Base-by-base conservation (phyloP, 1,140 invertebrate genomes). In the Anagrus nilaparvatae region DNA sequence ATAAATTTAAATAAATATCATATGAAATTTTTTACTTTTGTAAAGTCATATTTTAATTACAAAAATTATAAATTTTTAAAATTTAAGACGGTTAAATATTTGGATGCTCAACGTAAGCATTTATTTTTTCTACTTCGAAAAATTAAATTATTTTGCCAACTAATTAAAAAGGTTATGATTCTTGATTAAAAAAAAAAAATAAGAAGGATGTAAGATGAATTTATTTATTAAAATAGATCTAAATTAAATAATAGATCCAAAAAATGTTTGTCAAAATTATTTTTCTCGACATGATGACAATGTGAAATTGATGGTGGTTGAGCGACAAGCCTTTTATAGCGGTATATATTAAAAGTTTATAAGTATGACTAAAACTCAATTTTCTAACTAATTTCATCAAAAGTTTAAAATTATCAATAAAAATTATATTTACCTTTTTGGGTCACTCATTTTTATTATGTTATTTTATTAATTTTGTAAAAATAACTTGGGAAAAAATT, bases 221-320 rank as follows among this genome's bases (percentile, higher is more conserved):
- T 34, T 9, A 7, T 30, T 14, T 12, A 5, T 30, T 34, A 18
- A 17, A 9, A 33, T 36, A 28, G 10, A 18, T 12, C 8, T 25
- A 14, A 6, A 42, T 31, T 17, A 13, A 25, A 33, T 31, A 25
- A 33, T 14, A 14, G 30, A 31, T 25, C 14, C 14, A 25, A 12
- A 13, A 40, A 51, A 37, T n/a, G 27, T 35, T 10, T 37, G 56
- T 60, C 55, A 61, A 44, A 56, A 57, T 43, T 50, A 47, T 39
- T 47, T 43, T 44, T 50, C 60, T 60, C 62, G 65, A 66, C 63
- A 67, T 66, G 65, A 67, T 67, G 65, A 67, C 65, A 67, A 62
- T 44, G 62, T 65, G 53, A 60, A 66, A 63, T 67, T 65, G 61
- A 59, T 50, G 52, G 54, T 54, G 46, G 46, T 39, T 40, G 37